Conservation (phyloP, 2,888 invertebrate genomes). For the Melipona bicolor region DNA sequence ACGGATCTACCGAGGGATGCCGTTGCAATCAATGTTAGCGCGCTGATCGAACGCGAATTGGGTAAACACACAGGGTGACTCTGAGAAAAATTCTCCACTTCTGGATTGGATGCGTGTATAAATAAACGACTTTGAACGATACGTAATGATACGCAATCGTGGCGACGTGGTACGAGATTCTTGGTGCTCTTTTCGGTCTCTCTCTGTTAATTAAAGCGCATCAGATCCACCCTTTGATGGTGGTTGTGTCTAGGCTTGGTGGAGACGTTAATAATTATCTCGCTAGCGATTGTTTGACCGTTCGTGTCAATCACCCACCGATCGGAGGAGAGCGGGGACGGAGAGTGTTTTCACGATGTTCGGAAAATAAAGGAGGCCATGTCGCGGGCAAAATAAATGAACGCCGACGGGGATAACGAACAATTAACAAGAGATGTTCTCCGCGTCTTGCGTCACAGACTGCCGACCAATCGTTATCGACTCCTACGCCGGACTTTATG, state of each 20-base stretch:
- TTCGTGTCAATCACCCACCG: slow-evolving; percentile 57
- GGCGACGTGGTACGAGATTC: neutral
- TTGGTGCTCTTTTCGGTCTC: slow-evolving; percentile 15
- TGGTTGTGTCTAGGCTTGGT: slow-evolving; percentile 56
- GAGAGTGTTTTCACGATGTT: slow-evolving; percentile 61
- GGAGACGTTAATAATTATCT: slow-evolving; percentile 56
- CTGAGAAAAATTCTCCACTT: slow-evolving; percentile 3
- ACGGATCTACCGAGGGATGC: too few relatives aligned
- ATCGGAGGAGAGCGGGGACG: slow-evolving; percentile 16
- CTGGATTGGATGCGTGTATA: neutral
- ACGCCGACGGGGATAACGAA: slow-evolving; percentile 61
- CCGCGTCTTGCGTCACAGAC: slow-evolving; percentile 13
- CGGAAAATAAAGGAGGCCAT: slow-evolving; percentile 60
- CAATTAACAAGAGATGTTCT: slow-evolving; percentile 54
- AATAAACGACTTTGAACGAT: slow-evolving; percentile 10
- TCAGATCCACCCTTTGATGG: slow-evolving; percentile 42
- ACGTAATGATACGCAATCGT: slow-evolving; percentile 2
- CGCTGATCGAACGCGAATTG: too few relatives aligned
- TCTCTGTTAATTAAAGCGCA: slow-evolving; percentile 45
- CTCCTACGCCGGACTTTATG: slow-evolving; percentile 61
- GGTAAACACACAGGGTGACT: neutral
- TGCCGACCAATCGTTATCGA: slow-evolving; percentile 34
- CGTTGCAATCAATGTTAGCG: too few relatives aligned
- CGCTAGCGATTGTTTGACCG: slow-evolving; percentile 53
- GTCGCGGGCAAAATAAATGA: slow-evolving; percentile 46